A percentile compares a stretch with the other conserved stretches of the same genome.
Conservation (phyloP, 2,113 vertebrate genomes). For the Meriones unguiculatus region DNA sequence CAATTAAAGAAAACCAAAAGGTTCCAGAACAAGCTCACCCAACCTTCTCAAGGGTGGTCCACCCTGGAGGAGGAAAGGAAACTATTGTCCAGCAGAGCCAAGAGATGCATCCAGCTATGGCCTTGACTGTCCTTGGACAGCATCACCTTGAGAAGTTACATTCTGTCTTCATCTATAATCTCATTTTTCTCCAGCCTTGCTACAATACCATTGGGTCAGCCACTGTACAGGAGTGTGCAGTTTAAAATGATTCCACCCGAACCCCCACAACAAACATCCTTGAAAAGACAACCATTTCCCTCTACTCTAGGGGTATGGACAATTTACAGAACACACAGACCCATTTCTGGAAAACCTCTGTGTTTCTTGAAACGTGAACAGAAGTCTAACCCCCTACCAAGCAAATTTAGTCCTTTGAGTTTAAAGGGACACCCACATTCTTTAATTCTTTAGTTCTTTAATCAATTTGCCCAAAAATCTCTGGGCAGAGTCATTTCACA, state of each 20-base stretch:
- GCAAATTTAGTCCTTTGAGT: background rate
- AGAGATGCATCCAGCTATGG: background rate
- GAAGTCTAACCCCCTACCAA: background rate
- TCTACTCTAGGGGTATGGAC: accelerated
- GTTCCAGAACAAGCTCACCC: background rate
- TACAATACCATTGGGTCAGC: accelerated
- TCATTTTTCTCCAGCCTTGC: background rate
- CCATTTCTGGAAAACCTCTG: background rate
- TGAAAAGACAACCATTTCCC: accelerated
- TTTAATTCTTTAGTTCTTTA: background rate
- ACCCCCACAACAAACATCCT: background rate
- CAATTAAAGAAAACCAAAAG: background rate
- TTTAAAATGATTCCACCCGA: accelerated
- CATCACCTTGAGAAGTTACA: accelerated
- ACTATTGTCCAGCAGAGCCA: background rate
- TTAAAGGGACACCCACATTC: accelerated
- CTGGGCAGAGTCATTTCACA: background rate
- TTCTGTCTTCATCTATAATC: accelerated
- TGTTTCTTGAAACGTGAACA: background rate
- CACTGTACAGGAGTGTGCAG: accelerated
- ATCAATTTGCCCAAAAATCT: background rate
- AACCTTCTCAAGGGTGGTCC: background rate
- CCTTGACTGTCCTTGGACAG: too few relatives aligned
- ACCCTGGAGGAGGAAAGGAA: too few relatives aligned
- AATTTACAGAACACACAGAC: background rate